Evolutionary conservation across 2,113 vertebrate genomes (phyloP).

Genomic region (Nyctibius bracteatus): DNA sequence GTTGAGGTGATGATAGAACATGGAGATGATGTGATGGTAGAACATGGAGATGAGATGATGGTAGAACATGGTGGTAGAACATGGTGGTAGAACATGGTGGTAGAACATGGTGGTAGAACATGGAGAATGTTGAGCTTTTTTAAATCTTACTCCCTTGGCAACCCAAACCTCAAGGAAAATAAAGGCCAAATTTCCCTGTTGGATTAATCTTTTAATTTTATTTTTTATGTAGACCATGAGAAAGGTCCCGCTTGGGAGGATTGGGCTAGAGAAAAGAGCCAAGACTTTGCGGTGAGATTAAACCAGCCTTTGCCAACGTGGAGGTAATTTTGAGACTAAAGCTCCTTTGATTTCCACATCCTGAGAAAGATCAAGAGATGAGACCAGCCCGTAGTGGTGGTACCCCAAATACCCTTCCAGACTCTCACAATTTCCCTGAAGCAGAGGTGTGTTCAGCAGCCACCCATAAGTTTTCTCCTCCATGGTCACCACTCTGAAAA

Average conservation of each 20-base stretch:
- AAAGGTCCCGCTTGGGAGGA: not conserved
- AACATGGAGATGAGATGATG: no score
- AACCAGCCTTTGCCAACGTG: not conserved
- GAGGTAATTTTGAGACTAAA: not conserved
- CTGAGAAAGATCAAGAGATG: not conserved
- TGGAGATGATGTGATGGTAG: no score
- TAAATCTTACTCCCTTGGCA: not conserved
- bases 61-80: no score
- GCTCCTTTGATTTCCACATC: not conserved
- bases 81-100: no score
- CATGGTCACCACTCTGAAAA: not conserved
- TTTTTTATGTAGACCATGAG: not conserved
- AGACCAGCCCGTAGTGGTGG: rapidly evolving
- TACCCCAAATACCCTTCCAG: not conserved
- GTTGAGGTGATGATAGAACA: no score
- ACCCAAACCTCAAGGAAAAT: not conserved
- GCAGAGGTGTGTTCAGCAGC: not conserved
- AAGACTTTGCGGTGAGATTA: not conserved
- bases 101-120: no score
- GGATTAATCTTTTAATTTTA: not conserved
- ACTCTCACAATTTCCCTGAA: no score
- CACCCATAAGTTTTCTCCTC: rapidly evolving
- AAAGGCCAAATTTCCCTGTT: not conserved
- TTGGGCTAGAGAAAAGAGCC: not conserved
- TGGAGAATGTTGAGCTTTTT: not conserved